Evolutionary conservation across 2,797 vertebrate species (phyloP), one percentile per base, ranked within the genome.

Genomic region (Cygnus olor): DNA sequence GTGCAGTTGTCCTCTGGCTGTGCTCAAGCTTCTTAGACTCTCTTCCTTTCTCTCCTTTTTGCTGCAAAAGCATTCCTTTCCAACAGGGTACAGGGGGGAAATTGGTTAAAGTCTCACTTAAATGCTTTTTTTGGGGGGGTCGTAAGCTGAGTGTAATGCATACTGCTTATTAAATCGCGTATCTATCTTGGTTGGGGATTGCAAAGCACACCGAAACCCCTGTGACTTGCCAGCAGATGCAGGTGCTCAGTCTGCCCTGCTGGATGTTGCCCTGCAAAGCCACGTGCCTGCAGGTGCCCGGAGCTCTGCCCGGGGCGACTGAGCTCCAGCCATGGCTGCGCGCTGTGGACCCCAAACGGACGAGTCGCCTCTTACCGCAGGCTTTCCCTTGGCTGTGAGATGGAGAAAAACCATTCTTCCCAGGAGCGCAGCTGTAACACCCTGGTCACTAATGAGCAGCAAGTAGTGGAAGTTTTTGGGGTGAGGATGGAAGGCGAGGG

Each of bases 171-270:
- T 84, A 40, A 36, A 11, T 32, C 11, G 9, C 1, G 6, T 40
- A 2, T 3, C 11, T 38, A 15, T 32, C 38, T 38, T 8, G 12
- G 9, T 1, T 79, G 58, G 54, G 49, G 24, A 0, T 34, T 61
- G 42, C 30, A 11, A 30, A 38, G 57, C 3, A 0, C 5, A 36
- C 34, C 7, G 6, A 34, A 3, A 1, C 13, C 22, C 20, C 42
- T 2, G 0, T 45, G 9, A 28, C 28, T 32, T 57, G 24, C 2
- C 14, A 20, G 79, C n/a, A 38, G 44, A 4, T 18, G 36, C 44
- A 20, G 61, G 14, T 19, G 7, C 15, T 21, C 44, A 22, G 34
- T 2, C 8, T 11, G 11, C n/a, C 3, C 44, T 45, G 5, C 53
- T 8, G 1, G 3, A 1, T 42, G 56, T 21, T 51, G 9, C n/a